Evolutionary conservation across 1,140 invertebrate species (phyloP).

Genomic region (Drosophila littoralis): DNA sequence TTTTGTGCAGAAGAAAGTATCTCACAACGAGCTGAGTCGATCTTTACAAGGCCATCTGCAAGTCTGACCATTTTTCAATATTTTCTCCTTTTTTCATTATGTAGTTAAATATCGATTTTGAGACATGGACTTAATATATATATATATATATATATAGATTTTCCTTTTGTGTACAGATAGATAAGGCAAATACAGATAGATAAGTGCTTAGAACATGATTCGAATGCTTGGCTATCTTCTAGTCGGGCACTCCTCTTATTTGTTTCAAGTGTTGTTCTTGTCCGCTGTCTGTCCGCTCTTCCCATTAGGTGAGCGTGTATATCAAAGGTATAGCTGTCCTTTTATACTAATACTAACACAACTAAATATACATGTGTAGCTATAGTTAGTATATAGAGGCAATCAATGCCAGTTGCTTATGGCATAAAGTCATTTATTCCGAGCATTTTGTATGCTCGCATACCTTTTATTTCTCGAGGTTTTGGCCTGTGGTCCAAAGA

Average conservation of each 20-base stretch:
- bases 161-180: no score
- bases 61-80: no score
- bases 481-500: constrained; percentile 55
- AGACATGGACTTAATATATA: no score
- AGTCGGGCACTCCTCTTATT: not conserved
- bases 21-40: no score
- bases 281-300: constrained; percentile 4
- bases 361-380: constrained; percentile 5
- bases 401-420: constrained; percentile 75
- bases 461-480: constrained; percentile 53
- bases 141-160: no score
- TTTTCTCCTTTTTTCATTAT: no score
- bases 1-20: no score
- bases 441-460: constrained; percentile 38
- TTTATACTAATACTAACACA: constrained; percentile 42
- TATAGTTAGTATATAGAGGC: constrained; percentile 15
- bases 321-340: constrained; percentile 58
- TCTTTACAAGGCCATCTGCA: no score
- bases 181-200: no score
- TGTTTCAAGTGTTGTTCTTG: constrained; percentile 1
- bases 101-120: no score
- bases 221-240: no score
- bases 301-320: constrained; percentile 22
- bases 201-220: no score
- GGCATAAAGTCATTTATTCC: constrained; percentile 63